Evolutionary conservation across 2,888 invertebrate species (phyloP).

Genomic region (Mesochorus sp.): DNA sequence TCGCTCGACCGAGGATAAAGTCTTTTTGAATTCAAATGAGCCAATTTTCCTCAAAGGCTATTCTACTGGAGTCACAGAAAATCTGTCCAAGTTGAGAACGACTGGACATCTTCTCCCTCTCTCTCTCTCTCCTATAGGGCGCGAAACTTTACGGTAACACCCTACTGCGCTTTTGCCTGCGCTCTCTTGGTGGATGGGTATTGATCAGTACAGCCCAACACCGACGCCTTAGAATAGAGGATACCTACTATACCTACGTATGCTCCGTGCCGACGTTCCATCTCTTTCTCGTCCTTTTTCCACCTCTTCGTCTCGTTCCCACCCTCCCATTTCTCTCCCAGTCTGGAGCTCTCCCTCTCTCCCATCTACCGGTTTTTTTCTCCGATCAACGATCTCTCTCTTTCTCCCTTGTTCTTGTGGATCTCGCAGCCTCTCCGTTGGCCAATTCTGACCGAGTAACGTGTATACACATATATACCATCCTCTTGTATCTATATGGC

Average conservation of each 20-base stretch:
- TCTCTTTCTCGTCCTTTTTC: neutral
- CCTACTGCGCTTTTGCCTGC: constrained; percentile 58
- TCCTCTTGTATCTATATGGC: neutral
- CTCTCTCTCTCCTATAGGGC: constrained; percentile 16
- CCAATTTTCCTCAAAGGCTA: no score
- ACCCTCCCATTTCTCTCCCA: neutral
- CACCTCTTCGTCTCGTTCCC: neutral
- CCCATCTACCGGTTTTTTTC: neutral
- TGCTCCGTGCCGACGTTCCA: constrained; percentile 15
- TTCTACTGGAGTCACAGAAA: neutral
- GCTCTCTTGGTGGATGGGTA: constrained; percentile 71
- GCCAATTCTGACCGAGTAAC: constrained; percentile 54
- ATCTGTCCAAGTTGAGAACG: constrained; percentile 26
- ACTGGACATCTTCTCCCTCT: constrained; percentile 21
- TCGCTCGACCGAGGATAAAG: no score
- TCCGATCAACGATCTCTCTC: neutral
- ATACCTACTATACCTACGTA: constrained; percentile 74
- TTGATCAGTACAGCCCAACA: constrained; percentile 78
- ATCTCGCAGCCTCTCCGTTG: constrained; percentile 13
- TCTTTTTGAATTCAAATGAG: no score
- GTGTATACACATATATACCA: no score
- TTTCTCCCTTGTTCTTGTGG: neutral
- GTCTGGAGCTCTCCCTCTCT: neutral
- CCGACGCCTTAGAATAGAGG: constrained; percentile 74
- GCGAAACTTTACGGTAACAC: constrained; percentile 57